phyloP scores from a whole-genome alignment of 92 coral and sea anemone genomes.

The Porites rus region DNA sequence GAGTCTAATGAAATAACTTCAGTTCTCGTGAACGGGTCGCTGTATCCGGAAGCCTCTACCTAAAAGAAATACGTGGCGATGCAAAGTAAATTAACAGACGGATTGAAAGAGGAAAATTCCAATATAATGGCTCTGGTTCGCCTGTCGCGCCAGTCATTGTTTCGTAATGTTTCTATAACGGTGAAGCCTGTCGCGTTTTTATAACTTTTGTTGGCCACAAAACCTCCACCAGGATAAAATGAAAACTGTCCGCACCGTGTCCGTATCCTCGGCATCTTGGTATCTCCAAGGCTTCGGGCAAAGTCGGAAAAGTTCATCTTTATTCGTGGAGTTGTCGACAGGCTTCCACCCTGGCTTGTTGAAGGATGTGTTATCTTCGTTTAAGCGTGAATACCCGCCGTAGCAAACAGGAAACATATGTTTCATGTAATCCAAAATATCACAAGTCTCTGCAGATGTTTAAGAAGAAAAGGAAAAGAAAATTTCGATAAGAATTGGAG shows the following conservation, averaged over 20 bases:
- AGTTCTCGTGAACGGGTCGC: conserved; percentile 43
- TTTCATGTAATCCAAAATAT: conserved; percentile 45
- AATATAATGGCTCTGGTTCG: conserved; percentile 72
- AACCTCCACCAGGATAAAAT: conserved; percentile 81
- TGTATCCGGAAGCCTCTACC: conserved; percentile 59
- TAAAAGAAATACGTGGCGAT: conserved; percentile 69
- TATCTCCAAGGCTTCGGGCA: conserved; percentile 88
- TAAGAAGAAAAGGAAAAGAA: too few species aligned
- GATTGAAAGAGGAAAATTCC: conserved; percentile 78
- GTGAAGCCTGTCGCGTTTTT: conserved; percentile 28
- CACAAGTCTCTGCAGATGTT: conserved; percentile 62
- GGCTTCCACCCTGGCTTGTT: conserved; percentile 73
- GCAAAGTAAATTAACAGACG: conserved; percentile 60
- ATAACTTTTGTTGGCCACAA: conserved; percentile 78
- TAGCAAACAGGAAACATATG: conserved; percentile 38
- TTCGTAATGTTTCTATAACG: conserved; percentile 44
- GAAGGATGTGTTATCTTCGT: conserved; percentile 65
- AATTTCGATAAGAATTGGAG: too few species aligned
- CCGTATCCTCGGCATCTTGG: conserved; percentile 46
- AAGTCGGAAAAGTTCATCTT: conserved; percentile 47
- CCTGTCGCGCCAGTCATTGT: conserved; percentile 69
- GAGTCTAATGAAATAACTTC: conserved; percentile 68
- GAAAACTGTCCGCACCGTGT: conserved; percentile 61
- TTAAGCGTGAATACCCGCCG: conserved; percentile 57
- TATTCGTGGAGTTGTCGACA: conserved; percentile 6